phyloP scores from a whole-genome alignment of 2,888 invertebrate species.

The Resseliella maxima region DNA sequence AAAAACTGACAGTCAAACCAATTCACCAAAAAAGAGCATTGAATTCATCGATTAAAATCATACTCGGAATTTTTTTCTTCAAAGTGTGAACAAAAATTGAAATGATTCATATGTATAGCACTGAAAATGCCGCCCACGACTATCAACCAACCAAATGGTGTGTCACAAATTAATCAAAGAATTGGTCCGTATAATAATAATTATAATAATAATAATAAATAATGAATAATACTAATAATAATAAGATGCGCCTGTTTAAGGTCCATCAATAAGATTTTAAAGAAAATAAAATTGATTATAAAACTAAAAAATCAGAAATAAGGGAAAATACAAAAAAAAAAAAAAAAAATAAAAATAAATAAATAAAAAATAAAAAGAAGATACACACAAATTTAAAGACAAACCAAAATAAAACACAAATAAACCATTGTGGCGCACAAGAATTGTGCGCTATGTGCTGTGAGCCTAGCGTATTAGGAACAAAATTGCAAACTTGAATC shows the following conservation, averaged over 20 bases:
- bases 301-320: background rate
- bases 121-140: conserved; percentile 9
- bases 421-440: background rate
- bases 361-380: background rate
- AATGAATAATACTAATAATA: too few relatives aligned
- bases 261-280: background rate
- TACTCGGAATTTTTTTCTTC: background rate
- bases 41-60: conserved; percentile 65
- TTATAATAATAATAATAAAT: background rate
- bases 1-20: conserved; percentile 67
- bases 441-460: conserved; percentile 37
- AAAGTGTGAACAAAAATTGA: too few relatives aligned
- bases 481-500: conserved; percentile 50
- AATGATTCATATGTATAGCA: background rate
- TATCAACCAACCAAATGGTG: conserved; percentile 1
- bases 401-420: background rate
- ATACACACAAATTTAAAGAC: background rate
- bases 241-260: background rate
- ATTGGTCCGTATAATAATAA: conserved; percentile 18
- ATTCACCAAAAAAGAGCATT: conserved; percentile 66
- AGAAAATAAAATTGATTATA: background rate
- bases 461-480: conserved; percentile 41
- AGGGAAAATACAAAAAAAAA: background rate
- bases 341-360: background rate
- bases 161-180: background rate